Evolutionary conservation across 2,797 vertebrate genomes (phyloP), one percentile per base, ranked within the genome.

Genomic region (Percopsis omiscomaycus): DNA sequence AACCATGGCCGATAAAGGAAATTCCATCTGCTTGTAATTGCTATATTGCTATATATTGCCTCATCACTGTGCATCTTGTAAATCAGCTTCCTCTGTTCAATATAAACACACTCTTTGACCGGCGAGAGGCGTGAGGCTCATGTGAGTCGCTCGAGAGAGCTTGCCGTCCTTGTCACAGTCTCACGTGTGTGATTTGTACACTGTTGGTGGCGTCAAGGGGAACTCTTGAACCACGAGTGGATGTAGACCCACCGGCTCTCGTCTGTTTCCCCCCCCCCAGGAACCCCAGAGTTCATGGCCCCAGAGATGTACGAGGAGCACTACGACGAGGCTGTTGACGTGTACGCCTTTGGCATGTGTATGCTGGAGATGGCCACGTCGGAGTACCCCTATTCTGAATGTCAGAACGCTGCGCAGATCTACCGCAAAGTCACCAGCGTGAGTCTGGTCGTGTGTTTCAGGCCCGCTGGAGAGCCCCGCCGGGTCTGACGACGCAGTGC

Each of bases 361-460:
- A 99, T 99, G 98, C 84, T 99, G 81, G 98, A 99, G 92, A 99
- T 99, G 98, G 98, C 98, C 78, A 99, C 98, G 53, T 98, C 98
- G 8, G 97, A 99, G 89, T 99, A 99, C 77, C 97, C 98, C 16
- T 99, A 99, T 88, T 95, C 97, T 0, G 97, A 99, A 89, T 99
- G 98, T 89, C 97, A 99, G 89, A 99, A 99, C 1, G 98, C 98
- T 42, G 98, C 97, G 75, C 97, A 98, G 90, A 99, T 99, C 86
- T 99, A 99, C 88, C 94, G 98, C 69, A 98, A 98, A 95, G 97
- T 99, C 81, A 99, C 98, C 86, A 98, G 96, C 75, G 98, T 99
- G 89, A 96, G 98, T 96, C 32, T 37, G 4, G 32, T 37, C 1
- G 8, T 5, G 32, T 37, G 32, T 37, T 5, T 5, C 9, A 5